Conservation (phyloP, 2,113 vertebrate genomes). For the Eudyptes chrysolophus region DNA sequence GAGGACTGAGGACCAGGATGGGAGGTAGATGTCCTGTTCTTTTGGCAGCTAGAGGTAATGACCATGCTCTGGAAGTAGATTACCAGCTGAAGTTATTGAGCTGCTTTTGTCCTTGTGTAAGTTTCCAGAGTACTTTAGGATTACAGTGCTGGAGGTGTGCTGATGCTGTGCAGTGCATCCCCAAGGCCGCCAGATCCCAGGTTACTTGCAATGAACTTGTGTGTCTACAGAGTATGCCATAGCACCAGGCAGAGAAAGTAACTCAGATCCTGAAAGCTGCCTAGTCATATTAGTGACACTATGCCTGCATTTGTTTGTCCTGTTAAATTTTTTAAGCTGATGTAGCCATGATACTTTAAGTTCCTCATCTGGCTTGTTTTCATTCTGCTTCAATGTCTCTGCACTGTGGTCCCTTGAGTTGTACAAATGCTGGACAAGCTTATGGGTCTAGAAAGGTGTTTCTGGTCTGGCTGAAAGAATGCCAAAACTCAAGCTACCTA, state of each 20-base stretch:
- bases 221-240: accelerated
- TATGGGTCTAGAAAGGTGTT: background rate
- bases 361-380: background rate
- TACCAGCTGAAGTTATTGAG: background rate
- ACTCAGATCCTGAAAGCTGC: background rate
- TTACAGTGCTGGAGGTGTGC: background rate
- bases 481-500: background rate
- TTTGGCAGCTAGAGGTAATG: background rate
- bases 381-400: background rate
- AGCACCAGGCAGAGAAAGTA: background rate
- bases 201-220: background rate
- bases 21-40: background rate
- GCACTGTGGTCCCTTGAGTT: background rate
- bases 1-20: background rate
- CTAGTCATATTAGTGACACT: background rate
- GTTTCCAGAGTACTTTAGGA: background rate
- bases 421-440: background rate
- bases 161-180: background rate
- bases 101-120: background rate
- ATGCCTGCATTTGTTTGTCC: background rate
- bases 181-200: background rate
- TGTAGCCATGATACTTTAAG: background rate
- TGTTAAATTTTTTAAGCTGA: background rate
- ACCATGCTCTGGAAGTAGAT: background rate
- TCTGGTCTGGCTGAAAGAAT: background rate